Evolutionary conservation across 2,888 invertebrate genomes (phyloP), one percentile per base, ranked within the genome.

Genomic region (Ommatoiulus sabulosus): DNA sequence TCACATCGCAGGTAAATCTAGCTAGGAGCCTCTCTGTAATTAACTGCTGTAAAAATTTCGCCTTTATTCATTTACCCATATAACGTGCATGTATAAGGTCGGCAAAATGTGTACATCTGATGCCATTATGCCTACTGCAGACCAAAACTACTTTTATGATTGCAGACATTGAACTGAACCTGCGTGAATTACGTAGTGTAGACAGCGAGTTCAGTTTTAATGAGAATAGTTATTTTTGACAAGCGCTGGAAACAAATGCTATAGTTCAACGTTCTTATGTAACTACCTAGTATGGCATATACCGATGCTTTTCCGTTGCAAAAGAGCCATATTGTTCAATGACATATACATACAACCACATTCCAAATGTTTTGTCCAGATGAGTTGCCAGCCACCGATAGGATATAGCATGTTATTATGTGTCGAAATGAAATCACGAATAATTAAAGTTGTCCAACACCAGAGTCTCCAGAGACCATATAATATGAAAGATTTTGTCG

Each of bases 291-390:
- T 57, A 3, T n/a, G n/a, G 12, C 57, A 57, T 35, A 5, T 80
- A 10, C 24, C 35, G 12, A 72, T 7, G 72, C 24, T 24, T 72
- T 63, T 20, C 10, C 72, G 24, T 24, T 80, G 35, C 10, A 80
- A 35, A 80, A 35, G 80, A 80, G 35, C 80, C 35, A 35, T n/a
- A n/a, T 80, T 80, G 24, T 72, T 72, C 24, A 72, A 24, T 20
- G 4, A 8, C n/a, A n/a, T n/a, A n/a, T n/a, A n/a, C n/a, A n/a
- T 35, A 35, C 80, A 80, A 35, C 80, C 80, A 80, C 80, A 80
- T 80, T 80, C 80, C 80, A 35, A 80, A 80, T 80, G 80, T 35
- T 80, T 35, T 72, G 10, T 7, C 72, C 63, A 63, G 63, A 63
- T 63, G 20, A 20, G 63, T 15, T 24, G 24, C 72, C 8, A 80